A percentile compares a stretch with the other conserved stretches of the same genome.
Evolutionary conservation across 2,888 invertebrate species (phyloP).

Genomic region (Pimpla rufipes): DNA sequence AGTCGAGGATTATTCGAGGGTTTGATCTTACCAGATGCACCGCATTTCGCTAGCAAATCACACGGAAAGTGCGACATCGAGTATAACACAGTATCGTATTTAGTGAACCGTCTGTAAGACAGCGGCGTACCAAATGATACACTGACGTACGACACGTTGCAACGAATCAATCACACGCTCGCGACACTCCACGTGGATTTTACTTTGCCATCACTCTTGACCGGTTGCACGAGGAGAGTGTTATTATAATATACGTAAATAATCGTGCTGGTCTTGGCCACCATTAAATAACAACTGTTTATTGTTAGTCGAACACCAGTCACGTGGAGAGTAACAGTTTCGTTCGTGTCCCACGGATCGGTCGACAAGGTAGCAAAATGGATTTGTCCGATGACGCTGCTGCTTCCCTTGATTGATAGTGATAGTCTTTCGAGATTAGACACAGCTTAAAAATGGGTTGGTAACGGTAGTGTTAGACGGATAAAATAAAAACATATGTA

Average conservation of each 20-base stretch:
- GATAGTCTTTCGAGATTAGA: too few species aligned
- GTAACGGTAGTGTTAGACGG: neutral
- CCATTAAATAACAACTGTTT: too few species aligned
- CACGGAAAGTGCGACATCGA: constrained; percentile 55
- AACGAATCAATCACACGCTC: constrained; percentile 60
- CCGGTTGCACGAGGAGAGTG: too few species aligned
- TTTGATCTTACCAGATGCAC: constrained; percentile 69
- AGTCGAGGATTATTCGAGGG: constrained; percentile 69
- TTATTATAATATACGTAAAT: too few species aligned
- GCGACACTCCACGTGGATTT: constrained; percentile 19
- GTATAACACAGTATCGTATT: constrained; percentile 40
- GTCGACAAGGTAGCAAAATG: too few species aligned
- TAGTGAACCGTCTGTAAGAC: constrained; percentile 27
- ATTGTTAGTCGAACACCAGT: too few species aligned
- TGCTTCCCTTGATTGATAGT: too few species aligned
- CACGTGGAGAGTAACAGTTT: too few species aligned
- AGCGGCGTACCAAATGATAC: constrained; percentile 42
- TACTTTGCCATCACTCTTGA: neutral
- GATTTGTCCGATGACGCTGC: too few species aligned
- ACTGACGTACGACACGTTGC: constrained; percentile 57
- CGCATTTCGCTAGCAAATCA: constrained; percentile 65
- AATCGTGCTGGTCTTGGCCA: too few species aligned
- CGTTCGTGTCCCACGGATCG: too few species aligned
- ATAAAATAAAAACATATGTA: neutral
- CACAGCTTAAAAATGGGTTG: neutral